These are phyloP conservation scores for Brienomyrus brachyistius DNA, from an alignment of 2,113 vertebrate genomes.

Conservation along the genomic window DNA sequence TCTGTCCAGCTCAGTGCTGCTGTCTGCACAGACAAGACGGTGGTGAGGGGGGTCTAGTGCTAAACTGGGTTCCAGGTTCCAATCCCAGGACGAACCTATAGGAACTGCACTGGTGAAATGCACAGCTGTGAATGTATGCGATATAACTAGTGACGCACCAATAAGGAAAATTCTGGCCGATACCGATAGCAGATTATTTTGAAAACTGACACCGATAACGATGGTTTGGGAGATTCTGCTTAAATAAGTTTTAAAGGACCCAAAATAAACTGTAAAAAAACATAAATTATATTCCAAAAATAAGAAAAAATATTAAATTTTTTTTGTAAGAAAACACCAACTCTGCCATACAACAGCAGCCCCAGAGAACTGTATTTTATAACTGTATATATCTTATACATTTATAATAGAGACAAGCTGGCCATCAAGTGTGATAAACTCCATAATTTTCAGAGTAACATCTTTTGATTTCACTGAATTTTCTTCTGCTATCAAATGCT, in stretches of 20 bases:
- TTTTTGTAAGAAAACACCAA: not conserved
- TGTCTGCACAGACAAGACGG: not conserved
- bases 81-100: not conserved
- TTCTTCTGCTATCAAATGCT: too few relatives aligned
- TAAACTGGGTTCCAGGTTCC: not conserved
- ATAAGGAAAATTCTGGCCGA: not conserved
- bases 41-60: not conserved
- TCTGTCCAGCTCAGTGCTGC: not conserved
- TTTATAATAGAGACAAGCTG: not conserved
- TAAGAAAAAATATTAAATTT: not conserved
- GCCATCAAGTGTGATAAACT: not conserved
- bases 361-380: not conserved
- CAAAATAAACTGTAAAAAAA: too few relatives aligned
- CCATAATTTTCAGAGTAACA: too few relatives aligned
- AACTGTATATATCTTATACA: not conserved
- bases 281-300: not conserved
- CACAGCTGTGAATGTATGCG: not conserved
- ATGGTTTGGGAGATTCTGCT: not conserved
- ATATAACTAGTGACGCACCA: not conserved
- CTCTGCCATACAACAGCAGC: not conserved
- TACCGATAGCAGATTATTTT: not conserved
- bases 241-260: not conserved
- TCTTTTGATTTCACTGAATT: too few relatives aligned
- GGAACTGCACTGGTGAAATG: not conserved
- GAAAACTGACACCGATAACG: not conserved